phyloP scores from a whole-genome alignment of 2,113 vertebrate species.

The Cyprinus carpio region DNA sequence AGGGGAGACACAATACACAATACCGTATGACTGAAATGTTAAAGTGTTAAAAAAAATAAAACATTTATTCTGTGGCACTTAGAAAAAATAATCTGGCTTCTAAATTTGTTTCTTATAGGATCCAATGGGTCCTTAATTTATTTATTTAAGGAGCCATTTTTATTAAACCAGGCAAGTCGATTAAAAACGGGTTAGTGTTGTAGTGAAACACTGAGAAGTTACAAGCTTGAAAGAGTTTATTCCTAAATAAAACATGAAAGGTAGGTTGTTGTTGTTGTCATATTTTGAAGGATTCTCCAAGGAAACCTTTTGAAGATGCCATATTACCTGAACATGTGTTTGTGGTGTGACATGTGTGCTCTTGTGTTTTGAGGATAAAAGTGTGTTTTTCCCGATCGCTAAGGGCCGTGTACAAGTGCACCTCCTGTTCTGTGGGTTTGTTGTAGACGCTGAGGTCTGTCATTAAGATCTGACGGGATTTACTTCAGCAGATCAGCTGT shows the following conservation, averaged over 20 bases:
- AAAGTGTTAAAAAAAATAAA: no score
- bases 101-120: no score
- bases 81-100: no score
- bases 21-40: no score
- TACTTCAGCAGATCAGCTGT: conserved; percentile 42
- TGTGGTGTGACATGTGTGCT: conserved; percentile 38
- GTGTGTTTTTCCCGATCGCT: background rate
- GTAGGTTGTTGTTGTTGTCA: background rate
- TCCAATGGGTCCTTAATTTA: no score
- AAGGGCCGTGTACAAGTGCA: background rate
- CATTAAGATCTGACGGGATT: conserved; percentile 56
- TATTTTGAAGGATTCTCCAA: background rate
- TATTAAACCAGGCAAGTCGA: background rate
- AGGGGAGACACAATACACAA: no score
- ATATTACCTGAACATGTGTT: background rate
- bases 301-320: background rate
- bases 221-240: background rate
- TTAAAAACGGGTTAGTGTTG: background rate
- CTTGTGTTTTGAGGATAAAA: conserved; percentile 21
- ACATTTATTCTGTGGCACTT: no score
- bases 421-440: conserved; percentile 12
- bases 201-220: background rate
- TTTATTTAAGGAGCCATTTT: no score
- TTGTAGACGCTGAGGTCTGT: conserved; percentile 33
- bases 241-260: background rate